Base-by-base conservation (phyloP, 2,113 vertebrate genomes). In the Aleadryas rufinucha region DNA sequence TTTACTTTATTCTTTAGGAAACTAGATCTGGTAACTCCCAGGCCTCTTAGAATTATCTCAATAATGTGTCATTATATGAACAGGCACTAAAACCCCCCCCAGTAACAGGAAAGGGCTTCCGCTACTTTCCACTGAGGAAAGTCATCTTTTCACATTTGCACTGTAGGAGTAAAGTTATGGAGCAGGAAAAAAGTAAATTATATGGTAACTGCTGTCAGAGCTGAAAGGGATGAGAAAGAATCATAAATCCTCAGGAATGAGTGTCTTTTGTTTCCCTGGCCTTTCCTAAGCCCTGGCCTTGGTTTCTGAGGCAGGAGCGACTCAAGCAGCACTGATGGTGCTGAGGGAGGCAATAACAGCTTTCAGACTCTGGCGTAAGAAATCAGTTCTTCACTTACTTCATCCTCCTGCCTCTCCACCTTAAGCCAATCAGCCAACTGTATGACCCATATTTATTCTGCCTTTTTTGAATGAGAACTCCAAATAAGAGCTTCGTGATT, bases 401-500 rank as follows among this genome's bases (percentile, higher is more conserved):
- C 17, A 28, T 44, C 60, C 30, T 75, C 30, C 47, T 68, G 17
- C 52, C 69, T 83, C 28, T 60, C 14, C 22, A 12, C 31, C 28
- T 8, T 4, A 33, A 63, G 30, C 14, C 39, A 16, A 24, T 13
- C 0, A 0, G 5, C 6, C 19, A 77, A 11, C 41, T 22, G 22
- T 10, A 13, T 7, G 22, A 28, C 20, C 11, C 20, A 0, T 53
- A 42, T 47, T 61, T 56, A 11, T 28, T 85, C 57, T 85, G 49
- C 2, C 14, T 41, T 85, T 28, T 39, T 1, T 50, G 41, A 56
- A 71, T 31, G 21, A 70, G 20, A 61, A 6, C 39, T 60, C 10
- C n/a, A 33, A 2, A 0, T 49, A 27, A 78, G 24, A 45, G 21
- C 10, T 37, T 42, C 0, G 1, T 18, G 16, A 27, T 13, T n/a